These are phyloP conservation scores for Nibea coibor DNA, from an alignment of 2,113 vertebrate genomes.

Conservation along the genomic window DNA sequence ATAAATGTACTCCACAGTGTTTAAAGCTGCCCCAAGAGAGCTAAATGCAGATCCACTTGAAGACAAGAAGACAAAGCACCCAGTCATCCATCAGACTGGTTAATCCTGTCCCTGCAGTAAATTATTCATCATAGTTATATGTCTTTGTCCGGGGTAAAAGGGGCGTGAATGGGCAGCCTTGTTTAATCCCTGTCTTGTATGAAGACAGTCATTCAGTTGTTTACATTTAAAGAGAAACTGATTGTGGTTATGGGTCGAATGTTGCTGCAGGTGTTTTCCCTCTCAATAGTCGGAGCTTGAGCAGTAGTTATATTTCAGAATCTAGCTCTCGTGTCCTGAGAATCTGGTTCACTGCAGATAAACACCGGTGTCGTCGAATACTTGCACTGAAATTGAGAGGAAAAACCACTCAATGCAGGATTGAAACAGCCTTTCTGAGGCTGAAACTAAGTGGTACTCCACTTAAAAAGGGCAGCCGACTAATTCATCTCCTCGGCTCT, in stretches of 20 bases:
- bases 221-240: conserved; percentile 29
- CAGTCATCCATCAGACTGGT: conserved; percentile 49
- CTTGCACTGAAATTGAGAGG: background rate
- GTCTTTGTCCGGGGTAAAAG: conserved; percentile 55
- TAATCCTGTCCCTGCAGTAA: conserved; percentile 43
- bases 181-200: background rate
- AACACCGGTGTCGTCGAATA: background rate
- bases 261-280: background rate
- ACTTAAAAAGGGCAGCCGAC: conserved; percentile 38
- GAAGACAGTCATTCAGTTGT: conserved; percentile 5
- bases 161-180: conserved; percentile 8
- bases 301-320: background rate
- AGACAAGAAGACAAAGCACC: conserved; percentile 51
- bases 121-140: conserved; percentile 60
- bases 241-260: background rate
- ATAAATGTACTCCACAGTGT: conserved; percentile 16
- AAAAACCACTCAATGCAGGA: background rate
- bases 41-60: conserved; percentile 47
- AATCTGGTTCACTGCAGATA: background rate
- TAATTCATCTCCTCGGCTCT: conserved; percentile 52
- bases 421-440: conserved; percentile 3
- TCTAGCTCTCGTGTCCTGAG: background rate
- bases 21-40: conserved; percentile 5
- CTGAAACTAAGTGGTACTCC: conserved; percentile 40
- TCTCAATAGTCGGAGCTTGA: background rate